Conservation (phyloP, 2,888 invertebrate species). For the Prostheceraeus crozeri region DNA sequence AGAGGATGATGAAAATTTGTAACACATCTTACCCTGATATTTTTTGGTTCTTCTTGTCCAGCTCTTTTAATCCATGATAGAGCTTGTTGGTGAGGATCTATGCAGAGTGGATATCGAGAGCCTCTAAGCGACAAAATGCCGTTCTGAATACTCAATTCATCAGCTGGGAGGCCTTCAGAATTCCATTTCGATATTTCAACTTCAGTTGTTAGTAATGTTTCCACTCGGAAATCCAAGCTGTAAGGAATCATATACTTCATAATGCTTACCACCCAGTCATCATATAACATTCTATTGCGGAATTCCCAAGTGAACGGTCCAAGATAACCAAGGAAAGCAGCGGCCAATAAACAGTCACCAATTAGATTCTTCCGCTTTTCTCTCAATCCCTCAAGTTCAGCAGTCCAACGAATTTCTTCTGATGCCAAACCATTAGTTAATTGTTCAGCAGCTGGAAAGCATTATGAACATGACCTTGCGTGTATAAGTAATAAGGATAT, state of each 20-base stretch:
- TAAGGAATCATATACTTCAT: conserved; percentile 3
- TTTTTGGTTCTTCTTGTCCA: conserved; percentile 32
- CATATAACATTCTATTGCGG: conserved; percentile 29
- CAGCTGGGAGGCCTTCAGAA: conserved; percentile 39
- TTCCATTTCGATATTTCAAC: conserved; percentile 38
- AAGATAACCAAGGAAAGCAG: conserved; percentile 39
- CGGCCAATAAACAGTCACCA: conserved; percentile 38
- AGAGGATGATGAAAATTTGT: too few species aligned
- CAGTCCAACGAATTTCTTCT: conserved; percentile 38
- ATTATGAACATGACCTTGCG: too few species aligned
- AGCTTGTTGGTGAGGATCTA: conserved; percentile 41
- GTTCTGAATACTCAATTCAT: conserved; percentile 40
- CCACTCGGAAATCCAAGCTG: conserved; percentile 24
- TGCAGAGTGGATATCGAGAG: conserved; percentile 39
- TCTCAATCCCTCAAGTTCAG: conserved; percentile 33
- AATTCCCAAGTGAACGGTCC: conserved; percentile 40
- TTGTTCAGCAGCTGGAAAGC: conserved; percentile 37
- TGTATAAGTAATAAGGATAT: too few species aligned
- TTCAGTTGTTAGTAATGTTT: conserved; percentile 21
- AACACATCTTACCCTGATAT: conserved; percentile 26
- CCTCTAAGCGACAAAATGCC: conserved; percentile 39
- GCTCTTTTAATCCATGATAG: conserved; percentile 39
- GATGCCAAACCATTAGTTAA: conserved; percentile 39
- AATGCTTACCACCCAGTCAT: conserved; percentile 26
- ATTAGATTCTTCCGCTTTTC: conserved; percentile 32